Base-by-base conservation (phyloP, 1,140 invertebrate species). In the Campodea augens region DNA sequence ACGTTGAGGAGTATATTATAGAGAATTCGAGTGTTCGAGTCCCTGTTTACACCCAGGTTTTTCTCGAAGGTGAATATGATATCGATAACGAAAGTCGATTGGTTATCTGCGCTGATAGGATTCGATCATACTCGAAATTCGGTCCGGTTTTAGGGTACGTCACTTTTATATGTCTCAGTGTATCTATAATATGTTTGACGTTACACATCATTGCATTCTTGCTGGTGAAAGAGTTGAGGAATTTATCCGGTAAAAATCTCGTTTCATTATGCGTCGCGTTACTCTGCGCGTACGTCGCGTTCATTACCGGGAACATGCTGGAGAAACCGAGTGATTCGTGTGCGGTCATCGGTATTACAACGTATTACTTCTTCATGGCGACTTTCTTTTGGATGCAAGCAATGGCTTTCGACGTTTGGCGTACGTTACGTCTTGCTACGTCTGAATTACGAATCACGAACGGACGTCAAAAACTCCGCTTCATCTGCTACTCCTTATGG, bases 321-420 rank as follows among this genome's bases (percentile, higher is more conserved):
- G 43, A 52, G 22, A 45, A 50, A 39, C 51, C 48, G 5, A 27
- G 42, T 24, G 22, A 40, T 45, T 20, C 20, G 36, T 37, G 20
- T 10, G 15, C 15, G 15, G 7, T 22, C 45, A 15, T 15, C 43
- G 3, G 29, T 25, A 3, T 18, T 44, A 2, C 15, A 22, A 10
- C n/a, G 25, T n/a, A 15, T 25, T 4, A 10, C 42, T 44, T 61
- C 24, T 71, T 72, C 52, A 57, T 74, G 22, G 60, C 66, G 0
- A 63, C 71, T 0, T 74, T 74, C 51, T 67, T 66, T 46, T 75
- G 73, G 73, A 73, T 71, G 66, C 66, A 68, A 38, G 64, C 70
- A 1, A 66, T 75, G 58, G 63, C 72, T 0, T 74, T 66, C 53
- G 73, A 74, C 51, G 63, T 74, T 1, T 74, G 63, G 59, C 54